A percentile compares a stretch with the other conserved stretches of the same genome.
phyloP scores from a whole-genome alignment of 2,113 vertebrate genomes.

The Mesembrinibis cayennensis region DNA sequence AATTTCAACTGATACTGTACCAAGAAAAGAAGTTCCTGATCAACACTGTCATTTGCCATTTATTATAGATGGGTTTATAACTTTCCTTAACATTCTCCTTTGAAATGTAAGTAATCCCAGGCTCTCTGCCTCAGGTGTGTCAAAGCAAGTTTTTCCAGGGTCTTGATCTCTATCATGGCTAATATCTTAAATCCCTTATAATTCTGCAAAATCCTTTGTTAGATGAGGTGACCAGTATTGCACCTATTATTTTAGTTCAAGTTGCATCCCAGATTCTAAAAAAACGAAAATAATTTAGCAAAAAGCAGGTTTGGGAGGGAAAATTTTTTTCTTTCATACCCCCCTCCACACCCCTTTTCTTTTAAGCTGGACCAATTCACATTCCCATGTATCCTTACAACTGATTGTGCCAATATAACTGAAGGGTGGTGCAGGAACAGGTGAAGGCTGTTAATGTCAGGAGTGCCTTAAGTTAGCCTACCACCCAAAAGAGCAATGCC shows the following conservation, averaged over 20 bases:
- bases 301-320: not conserved
- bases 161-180: not conserved
- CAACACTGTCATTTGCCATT: not conserved
- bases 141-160: not conserved
- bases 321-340: not conserved
- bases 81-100: not conserved
- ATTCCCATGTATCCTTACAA: not conserved
- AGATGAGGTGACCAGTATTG: not conserved
- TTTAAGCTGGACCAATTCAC: not conserved
- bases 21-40: not conserved
- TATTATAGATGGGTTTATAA: not conserved
- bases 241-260: not conserved
- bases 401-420: not conserved
- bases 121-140: not conserved
- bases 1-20: not conserved
- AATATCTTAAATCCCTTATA: not conserved
- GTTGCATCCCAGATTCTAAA: not conserved
- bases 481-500: not conserved
- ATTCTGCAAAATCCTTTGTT: not conserved
- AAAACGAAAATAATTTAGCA: not conserved
- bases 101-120: conserved; percentile 28
- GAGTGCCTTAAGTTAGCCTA: not conserved
- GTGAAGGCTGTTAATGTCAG: not conserved
- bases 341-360: accelerated
- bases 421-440: not conserved